phyloP scores from a whole-genome alignment of 2,888 invertebrate species.

The Drosophila eohydei region DNA sequence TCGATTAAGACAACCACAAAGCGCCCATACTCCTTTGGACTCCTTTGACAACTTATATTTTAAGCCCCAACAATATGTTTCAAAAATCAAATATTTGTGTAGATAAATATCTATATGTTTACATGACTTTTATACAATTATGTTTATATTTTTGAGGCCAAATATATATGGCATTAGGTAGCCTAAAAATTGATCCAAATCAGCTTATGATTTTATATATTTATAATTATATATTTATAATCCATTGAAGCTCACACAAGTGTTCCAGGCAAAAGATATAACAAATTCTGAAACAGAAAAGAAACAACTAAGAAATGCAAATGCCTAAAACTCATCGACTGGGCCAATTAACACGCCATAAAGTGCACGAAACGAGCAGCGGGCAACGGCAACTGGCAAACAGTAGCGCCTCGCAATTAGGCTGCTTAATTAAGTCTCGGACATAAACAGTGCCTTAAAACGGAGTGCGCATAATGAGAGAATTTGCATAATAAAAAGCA shows the following conservation, averaged over 20 bases:
- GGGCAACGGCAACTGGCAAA: conserved; percentile 44
- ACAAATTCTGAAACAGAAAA: background rate
- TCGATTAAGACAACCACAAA: too few relatives aligned
- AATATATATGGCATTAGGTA: background rate
- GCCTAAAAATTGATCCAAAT: background rate
- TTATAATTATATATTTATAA: conserved; percentile 13
- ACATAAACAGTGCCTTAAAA: conserved; percentile 44
- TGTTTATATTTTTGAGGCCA: too few relatives aligned
- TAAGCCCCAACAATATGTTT: too few relatives aligned
- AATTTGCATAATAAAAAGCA: conserved; percentile 73
- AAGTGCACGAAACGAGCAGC: conserved; percentile 43
- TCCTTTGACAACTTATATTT: too few relatives aligned
- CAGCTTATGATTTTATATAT: background rate
- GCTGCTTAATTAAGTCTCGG: conserved; percentile 65
- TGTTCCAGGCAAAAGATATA: conserved; percentile 2
- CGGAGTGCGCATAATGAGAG: conserved; percentile 63
- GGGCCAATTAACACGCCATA: conserved; percentile 67
- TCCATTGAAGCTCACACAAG: conserved; percentile 40
- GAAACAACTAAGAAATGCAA: conserved; percentile 11
- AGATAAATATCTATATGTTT: too few relatives aligned
- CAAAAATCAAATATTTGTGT: too few relatives aligned
- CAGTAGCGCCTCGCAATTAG: conserved; percentile 73
- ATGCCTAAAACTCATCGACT: conserved; percentile 34
- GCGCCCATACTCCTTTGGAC: too few relatives aligned
- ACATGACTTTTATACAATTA: too few relatives aligned